Percentiles rank a stretch among this genome's conserved stretches.
phyloP scores from a whole-genome alignment of 2,888 invertebrate genomes.

The Iselma pallidipennis region DNA sequence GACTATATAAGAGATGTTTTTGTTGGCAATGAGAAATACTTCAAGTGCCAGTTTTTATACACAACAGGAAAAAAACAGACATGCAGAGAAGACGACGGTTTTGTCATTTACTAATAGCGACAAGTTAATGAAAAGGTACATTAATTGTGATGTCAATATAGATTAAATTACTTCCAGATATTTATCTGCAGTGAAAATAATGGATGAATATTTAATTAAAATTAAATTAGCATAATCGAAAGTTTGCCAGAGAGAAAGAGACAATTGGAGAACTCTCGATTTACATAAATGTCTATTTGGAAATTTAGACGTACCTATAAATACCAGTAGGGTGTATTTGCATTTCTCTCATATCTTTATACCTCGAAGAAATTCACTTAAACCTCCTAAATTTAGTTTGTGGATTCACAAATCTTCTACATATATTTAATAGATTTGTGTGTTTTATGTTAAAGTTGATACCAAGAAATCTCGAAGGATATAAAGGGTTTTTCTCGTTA shows the following conservation, averaged over 20 bases:
- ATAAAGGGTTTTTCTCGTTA: background rate
- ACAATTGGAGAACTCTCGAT: no score
- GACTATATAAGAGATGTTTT: background rate
- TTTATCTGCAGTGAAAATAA: no score
- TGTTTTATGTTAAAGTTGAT: background rate
- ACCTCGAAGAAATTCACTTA: background rate
- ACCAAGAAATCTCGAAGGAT: background rate
- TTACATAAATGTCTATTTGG: no score
- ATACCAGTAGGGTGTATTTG: no score
- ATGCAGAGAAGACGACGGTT: background rate
- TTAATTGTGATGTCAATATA: background rate
- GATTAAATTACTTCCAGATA: no score
- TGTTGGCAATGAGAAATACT: background rate
- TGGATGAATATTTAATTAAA: no score
- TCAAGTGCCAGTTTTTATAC: background rate
- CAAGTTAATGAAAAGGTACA: background rate
- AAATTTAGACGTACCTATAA: no score
- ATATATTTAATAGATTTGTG: no score
- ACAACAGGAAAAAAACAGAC: background rate
- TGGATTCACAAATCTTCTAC: no score
- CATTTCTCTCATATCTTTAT: no score
- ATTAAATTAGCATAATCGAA: no score
- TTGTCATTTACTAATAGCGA: background rate
- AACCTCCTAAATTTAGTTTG: background rate
- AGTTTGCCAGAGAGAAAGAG: no score